Conservation (phyloP, 2,797 vertebrate genomes). For the Melanogrammus aeglefinus region DNA sequence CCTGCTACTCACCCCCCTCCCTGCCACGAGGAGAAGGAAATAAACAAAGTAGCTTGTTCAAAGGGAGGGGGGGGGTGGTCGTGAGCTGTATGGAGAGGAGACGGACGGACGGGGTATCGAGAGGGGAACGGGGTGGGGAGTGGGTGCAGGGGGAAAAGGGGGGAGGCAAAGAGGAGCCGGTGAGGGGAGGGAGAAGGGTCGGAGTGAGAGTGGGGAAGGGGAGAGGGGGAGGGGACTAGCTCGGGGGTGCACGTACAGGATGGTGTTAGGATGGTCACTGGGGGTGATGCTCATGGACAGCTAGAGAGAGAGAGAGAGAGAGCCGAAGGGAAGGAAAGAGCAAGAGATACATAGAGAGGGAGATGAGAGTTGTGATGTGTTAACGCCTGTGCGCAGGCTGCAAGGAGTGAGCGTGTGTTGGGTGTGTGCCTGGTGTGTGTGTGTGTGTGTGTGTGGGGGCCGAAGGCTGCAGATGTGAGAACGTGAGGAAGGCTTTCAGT, state of each 20-base stretch:
- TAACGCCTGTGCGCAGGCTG: too few relatives aligned
- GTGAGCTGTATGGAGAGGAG: too few relatives aligned
- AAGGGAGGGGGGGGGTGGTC: constrained; percentile 57
- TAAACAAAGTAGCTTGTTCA: too few relatives aligned
- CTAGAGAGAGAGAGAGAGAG: constrained; percentile 26
- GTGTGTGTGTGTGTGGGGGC: constrained; percentile 7
- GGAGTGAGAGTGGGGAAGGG: constrained; percentile 27
- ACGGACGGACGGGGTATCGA: too few relatives aligned
- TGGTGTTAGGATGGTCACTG: too few relatives aligned
- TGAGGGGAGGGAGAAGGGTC: constrained; percentile 36
- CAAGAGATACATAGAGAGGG: too few relatives aligned
- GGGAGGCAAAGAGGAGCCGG: too few relatives aligned
- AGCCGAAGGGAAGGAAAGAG: not conserved
- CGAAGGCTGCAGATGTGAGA: constrained; percentile 6
- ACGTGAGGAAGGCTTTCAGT: constrained; percentile 18
- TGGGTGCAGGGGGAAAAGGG: constrained; percentile 14
- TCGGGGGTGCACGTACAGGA: not conserved
- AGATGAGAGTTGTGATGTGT: not conserved
- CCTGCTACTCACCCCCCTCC: constrained; percentile 43
- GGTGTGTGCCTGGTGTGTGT: not conserved
- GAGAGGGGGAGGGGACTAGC: not conserved
- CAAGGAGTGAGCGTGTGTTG: too few relatives aligned
- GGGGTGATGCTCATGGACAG: constrained; percentile 16
- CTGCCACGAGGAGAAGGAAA: constrained; percentile 57
- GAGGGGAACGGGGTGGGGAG: not conserved